These are phyloP conservation scores for Drosophila robusta DNA, from an alignment of 2,888 invertebrate species.

Conservation along the genomic window DNA sequence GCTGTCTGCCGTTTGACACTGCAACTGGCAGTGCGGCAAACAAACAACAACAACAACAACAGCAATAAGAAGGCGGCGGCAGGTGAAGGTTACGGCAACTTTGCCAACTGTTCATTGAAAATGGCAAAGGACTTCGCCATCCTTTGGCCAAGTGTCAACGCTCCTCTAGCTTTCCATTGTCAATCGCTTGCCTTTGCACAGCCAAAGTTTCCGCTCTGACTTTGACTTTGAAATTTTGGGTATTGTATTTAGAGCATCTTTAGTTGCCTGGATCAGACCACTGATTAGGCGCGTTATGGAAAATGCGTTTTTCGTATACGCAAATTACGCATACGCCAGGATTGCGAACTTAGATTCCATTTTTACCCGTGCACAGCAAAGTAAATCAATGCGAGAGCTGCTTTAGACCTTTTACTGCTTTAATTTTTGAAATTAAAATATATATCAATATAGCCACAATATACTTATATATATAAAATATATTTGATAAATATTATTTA, in stretches of 20 bases:
- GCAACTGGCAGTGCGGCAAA: constrained; percentile 24
- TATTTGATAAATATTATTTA: no score
- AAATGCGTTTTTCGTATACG: not conserved
- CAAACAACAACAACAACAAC: constrained; percentile 18
- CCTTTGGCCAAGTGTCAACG: constrained; percentile 38
- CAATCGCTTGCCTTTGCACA: constrained; percentile 17
- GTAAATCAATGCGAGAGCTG: constrained; percentile 2
- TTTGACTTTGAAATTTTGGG: constrained; percentile 2
- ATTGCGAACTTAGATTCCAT: not conserved
- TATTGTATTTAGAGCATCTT: not conserved
- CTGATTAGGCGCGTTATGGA: constrained; percentile 28
- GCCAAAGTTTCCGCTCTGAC: not conserved
- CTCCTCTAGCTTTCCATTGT: constrained; percentile 11
- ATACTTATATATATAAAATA: no score
- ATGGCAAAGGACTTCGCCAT: constrained; percentile 25
- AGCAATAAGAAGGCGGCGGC: not conserved
- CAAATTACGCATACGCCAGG: constrained; percentile 45
- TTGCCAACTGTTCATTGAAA: constrained; percentile 26
- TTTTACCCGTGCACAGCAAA: not conserved
- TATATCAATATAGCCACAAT: no score
- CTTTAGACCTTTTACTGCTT: not conserved
- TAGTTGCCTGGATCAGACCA: constrained; percentile 1
- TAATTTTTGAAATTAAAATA: not conserved
- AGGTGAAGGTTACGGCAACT: constrained; percentile 8
- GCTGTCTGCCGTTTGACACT: constrained; percentile 47